phyloP scores from a whole-genome alignment of 2,888 invertebrate genomes.

The Nomada flava region DNA sequence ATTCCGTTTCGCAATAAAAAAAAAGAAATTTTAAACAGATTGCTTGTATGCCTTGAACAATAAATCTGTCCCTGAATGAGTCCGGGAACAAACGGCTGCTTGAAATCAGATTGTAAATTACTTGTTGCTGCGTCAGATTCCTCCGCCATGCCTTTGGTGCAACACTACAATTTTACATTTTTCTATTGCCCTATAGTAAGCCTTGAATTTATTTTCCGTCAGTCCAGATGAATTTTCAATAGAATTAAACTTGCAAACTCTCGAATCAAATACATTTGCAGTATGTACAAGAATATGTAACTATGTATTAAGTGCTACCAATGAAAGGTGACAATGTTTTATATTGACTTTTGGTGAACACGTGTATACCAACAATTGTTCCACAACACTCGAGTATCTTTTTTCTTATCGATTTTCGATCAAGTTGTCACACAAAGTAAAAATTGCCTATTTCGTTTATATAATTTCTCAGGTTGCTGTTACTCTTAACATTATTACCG shows the following conservation, averaged over 20 bases:
- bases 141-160: not conserved
- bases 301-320: too few relatives aligned
- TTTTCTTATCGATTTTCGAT: not conserved
- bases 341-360: not conserved
- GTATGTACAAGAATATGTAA: too few relatives aligned
- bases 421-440: not conserved
- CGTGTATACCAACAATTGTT: not conserved
- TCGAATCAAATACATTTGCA: not conserved
- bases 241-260: not conserved
- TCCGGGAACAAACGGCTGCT: constrained; percentile 30
- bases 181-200: constrained; percentile 1
- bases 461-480: constrained; percentile 10
- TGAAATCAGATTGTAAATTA: constrained; percentile 55
- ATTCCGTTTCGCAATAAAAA: constrained; percentile 15
- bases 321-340: too few relatives aligned
- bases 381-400: not conserved
- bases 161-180: not conserved
- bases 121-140: constrained; percentile 27
- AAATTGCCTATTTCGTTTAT: constrained; percentile 1
- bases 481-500: not conserved
- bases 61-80: constrained; percentile 52
- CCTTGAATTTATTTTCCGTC: constrained; percentile 31
- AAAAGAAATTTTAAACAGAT: constrained; percentile 32
- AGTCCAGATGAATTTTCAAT: not conserved
- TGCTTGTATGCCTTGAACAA: constrained; percentile 13